Conservation (phyloP, 2,888 invertebrate species). For the Dichetophora obliterata region DNA sequence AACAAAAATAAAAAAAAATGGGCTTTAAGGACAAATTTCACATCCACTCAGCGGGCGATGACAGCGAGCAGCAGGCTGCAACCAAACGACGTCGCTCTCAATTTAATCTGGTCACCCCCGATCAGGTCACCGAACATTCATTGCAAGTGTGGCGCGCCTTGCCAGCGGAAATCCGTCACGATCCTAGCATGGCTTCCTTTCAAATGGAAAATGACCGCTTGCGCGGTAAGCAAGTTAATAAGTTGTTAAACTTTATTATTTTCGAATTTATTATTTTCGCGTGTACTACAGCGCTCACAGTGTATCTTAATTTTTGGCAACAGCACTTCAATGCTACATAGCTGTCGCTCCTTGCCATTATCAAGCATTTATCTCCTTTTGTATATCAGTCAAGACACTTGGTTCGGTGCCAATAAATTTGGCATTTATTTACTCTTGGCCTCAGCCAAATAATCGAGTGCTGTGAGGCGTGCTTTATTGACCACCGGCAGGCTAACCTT, state of each 20-base stretch:
- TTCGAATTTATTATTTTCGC: too few relatives aligned
- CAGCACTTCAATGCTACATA: too few relatives aligned
- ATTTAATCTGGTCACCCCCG: constrained; percentile 63
- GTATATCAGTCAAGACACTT: too few relatives aligned
- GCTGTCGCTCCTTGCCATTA: too few relatives aligned
- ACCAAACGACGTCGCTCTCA: constrained; percentile 53
- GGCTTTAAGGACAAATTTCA: constrained; percentile 58
- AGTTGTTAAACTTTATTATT: too few relatives aligned
- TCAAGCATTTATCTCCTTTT: too few relatives aligned
- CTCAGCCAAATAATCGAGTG: too few relatives aligned
- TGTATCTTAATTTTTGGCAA: too few relatives aligned
- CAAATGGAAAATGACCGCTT: constrained; percentile 68
- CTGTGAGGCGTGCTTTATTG: too few relatives aligned
- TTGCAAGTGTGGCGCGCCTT: constrained; percentile 77
- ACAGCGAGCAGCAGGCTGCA: constrained; percentile 52
- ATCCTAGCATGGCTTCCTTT: constrained; percentile 77
- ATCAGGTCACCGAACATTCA: constrained; percentile 75
- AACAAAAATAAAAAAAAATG: constrained; percentile 49
- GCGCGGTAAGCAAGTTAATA: constrained; percentile 59
- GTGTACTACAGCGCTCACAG: too few relatives aligned
- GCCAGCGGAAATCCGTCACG: constrained; percentile 77
- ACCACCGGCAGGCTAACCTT: not conserved
- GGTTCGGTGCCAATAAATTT: too few relatives aligned
- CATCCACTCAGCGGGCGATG: constrained; percentile 43
- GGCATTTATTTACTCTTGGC: too few relatives aligned